A percentile compares a stretch with the other conserved stretches of the same genome.
Evolutionary conservation across 2,888 invertebrate species (phyloP).

Genomic region (Ennomos fuscantarius): DNA sequence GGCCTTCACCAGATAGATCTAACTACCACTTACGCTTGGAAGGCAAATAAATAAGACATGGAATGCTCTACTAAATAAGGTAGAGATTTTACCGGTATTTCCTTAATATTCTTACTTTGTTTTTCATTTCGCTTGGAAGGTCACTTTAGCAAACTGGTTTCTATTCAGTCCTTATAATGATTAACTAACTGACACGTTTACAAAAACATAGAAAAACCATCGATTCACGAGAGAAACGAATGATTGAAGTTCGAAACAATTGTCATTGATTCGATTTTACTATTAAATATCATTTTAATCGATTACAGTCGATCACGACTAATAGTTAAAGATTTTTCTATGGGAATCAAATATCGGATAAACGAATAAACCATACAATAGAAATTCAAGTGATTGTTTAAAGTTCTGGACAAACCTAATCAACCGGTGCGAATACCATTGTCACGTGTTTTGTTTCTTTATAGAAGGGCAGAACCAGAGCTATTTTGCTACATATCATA

Average conservation of each 20-base stretch:
- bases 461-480: too few relatives aligned
- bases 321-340: constrained; percentile 46
- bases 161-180: too few relatives aligned
- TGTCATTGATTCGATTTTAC: constrained; percentile 49
- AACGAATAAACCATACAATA: constrained; percentile 44
- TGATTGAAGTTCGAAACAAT: constrained; percentile 14
- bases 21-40: constrained; percentile 23
- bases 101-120: neutral
- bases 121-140: neutral
- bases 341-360: constrained; percentile 43
- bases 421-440: constrained; percentile 1
- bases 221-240: constrained; percentile 41
- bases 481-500: too few relatives aligned
- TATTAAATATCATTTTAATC: constrained; percentile 46
- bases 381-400: constrained; percentile 48
- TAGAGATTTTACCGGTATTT: constrained; percentile 9
- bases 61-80: constrained; percentile 14
- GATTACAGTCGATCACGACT: constrained; percentile 50
- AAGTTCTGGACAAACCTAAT: constrained; percentile 39
- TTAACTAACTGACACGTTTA: neutral
- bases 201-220: constrained; percentile 19
- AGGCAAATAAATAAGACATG: constrained; percentile 23
- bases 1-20: constrained; percentile 27
- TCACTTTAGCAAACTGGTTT: neutral
- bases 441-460: too few relatives aligned